Evolutionary conservation across 2,113 vertebrate genomes (phyloP).

Genomic region (Nannobrachium achirus): DNA sequence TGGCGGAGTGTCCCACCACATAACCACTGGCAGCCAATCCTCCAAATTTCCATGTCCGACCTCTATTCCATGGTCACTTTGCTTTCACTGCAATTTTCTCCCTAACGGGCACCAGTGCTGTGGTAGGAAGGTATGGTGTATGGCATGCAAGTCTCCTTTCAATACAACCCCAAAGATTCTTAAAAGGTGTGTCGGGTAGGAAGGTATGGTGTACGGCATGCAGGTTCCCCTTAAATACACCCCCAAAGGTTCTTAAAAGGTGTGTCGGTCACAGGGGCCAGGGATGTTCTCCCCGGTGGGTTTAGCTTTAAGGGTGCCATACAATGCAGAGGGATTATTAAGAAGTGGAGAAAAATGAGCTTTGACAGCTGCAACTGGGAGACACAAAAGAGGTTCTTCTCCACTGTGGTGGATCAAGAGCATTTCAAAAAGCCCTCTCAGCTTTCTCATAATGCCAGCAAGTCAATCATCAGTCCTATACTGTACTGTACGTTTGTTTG

Average conservation of each 20-base stretch:
- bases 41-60: too few species aligned
- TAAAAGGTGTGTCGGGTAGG: neutral
- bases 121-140: too few species aligned
- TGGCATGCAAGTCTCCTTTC: too few species aligned
- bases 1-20: too few species aligned
- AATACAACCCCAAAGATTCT: too few species aligned
- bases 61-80: too few species aligned
- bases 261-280: slow-evolving; percentile 61
- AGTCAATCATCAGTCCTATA: slow-evolving; percentile 22
- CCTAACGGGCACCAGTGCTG: too few species aligned
- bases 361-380: slow-evolving; percentile 71
- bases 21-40: too few species aligned
- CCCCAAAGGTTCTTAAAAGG: slow-evolving; percentile 34
- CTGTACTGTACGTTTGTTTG: neutral
- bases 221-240: slow-evolving; percentile 41
- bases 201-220: slow-evolving; percentile 1
- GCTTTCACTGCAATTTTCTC: too few species aligned
- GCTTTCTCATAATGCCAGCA: slow-evolving; percentile 28
- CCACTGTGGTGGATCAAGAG: slow-evolving; percentile 22
- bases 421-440: slow-evolving; percentile 21
- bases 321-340: slow-evolving; percentile 66
- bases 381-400: slow-evolving; percentile 44
- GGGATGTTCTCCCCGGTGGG: slow-evolving; percentile 51
- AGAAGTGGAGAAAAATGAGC: slow-evolving; percentile 71
- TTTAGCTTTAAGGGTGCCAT: slow-evolving; percentile 39